phyloP scores from a whole-genome alignment of 2,113 vertebrate species.

The Hepsetus odoe region DNA sequence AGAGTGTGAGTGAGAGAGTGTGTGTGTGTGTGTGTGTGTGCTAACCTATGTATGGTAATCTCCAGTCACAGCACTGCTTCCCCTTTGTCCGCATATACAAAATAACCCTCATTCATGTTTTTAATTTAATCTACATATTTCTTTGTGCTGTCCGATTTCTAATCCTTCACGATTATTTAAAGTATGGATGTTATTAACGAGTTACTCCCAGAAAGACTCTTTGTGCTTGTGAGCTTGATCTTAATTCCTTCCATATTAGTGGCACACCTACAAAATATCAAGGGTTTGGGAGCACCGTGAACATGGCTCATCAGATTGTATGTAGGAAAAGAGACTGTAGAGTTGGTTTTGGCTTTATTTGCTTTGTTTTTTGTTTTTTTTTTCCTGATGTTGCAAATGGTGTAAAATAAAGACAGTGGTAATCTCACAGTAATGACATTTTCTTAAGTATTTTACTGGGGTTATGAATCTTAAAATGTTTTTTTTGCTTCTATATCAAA shows the following conservation, averaged over 20 bases:
- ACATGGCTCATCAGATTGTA: background rate
- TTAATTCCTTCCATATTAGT: slow-evolving; percentile 18
- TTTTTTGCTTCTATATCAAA: background rate
- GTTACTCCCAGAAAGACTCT: background rate
- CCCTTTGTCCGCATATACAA: slow-evolving; percentile 41
- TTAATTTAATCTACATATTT: slow-evolving; percentile 16
- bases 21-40: slow-evolving; percentile 47
- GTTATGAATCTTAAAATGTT: background rate
- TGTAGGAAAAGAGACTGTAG: background rate
- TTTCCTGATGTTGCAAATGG: slow-evolving; percentile 36
- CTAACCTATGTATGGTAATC: slow-evolving; percentile 61
- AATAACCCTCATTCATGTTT: slow-evolving; percentile 43
- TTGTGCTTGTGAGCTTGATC: slow-evolving; percentile 9
- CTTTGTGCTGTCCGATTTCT: slow-evolving; percentile 19
- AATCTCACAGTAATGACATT: slow-evolving; percentile 11
- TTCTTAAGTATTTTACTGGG: background rate
- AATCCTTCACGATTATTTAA: slow-evolving; percentile 33
- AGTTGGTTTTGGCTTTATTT: slow-evolving; percentile 3
- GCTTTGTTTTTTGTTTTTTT: background rate
- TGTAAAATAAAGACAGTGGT: slow-evolving; percentile 44
- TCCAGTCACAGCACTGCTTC: slow-evolving; percentile 40
- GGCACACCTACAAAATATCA: background rate
- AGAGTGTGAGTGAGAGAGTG: slow-evolving; percentile 46
- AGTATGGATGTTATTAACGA: slow-evolving; percentile 15
- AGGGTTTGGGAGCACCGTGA: slow-evolving; percentile 14